Evolutionary conservation across 2,797 vertebrate genomes (phyloP), one percentile per base, ranked within the genome.

Genomic region (Pseudochromis fuscus): DNA sequence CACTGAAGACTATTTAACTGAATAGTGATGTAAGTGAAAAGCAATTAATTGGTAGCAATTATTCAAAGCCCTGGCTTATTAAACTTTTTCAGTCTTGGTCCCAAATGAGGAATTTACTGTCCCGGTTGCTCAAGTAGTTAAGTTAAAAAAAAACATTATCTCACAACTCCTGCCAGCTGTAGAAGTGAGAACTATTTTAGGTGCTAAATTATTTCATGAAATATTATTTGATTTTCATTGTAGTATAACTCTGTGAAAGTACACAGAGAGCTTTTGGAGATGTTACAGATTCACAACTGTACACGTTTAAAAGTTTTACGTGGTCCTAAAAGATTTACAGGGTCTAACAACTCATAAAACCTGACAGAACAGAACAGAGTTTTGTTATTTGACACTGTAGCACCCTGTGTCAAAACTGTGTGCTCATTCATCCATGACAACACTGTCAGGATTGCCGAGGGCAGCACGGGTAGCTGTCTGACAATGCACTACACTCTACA

Each of bases 391-490:
- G 87, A 89, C 87, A 85, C 77, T 40, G 80, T 83, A 49, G 51
- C 81, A 83, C 67, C 68, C 72, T 4, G 78, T 81, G 89, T 88
- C 86, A 88, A 86, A 88, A 85, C 84, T 83, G 49, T 52, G 81
- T 64, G 79, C 56, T 85, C 88, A 85, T 87, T 88, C 90, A 89
- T 89, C 90, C 83, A 33, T 82, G 82, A 87, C 87, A 88, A 87
- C 78, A 75, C 57, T 88, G 88, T 83, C 79, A 88, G 85, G 82
- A 83, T 72, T 61, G 86, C 91, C 84, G 59, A 85, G 87, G 90
- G 88, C 87, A 77, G 84, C 73, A 23, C 46, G 79, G 84, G 75
- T 85, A 81, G 77, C 85, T 77, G 85, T 69, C 80, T 83, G 82
- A 87, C 83, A 83, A 81, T 25, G 83, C 84, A 72, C 76, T 48